Percentiles rank a stretch among this genome's conserved stretches.
phyloP scores from a whole-genome alignment of 2,113 vertebrate species.

The human region DNA sequence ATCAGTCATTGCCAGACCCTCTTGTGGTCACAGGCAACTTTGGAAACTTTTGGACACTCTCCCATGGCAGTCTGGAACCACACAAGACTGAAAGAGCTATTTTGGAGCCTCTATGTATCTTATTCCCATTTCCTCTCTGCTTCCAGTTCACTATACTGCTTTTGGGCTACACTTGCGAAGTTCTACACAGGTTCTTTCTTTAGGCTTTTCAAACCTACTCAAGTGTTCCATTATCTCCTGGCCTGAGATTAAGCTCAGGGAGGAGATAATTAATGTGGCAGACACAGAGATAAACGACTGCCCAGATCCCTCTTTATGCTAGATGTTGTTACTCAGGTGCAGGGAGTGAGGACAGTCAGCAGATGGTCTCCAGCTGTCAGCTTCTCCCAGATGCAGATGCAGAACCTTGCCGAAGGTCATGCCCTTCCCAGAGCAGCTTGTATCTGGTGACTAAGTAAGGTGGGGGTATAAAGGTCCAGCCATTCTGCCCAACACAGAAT shows the following conservation, averaged over 20 bases:
- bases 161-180: background rate
- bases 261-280: background rate
- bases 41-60: background rate
- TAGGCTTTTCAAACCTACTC: background rate
- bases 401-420: background rate
- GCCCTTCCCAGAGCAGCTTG: background rate
- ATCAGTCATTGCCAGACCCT: background rate
- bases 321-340: background rate
- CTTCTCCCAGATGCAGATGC: background rate
- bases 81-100: background rate
- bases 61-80: background rate
- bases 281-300: background rate
- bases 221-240: background rate
- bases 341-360: background rate
- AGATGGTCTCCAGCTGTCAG: slow-evolving; percentile 7
- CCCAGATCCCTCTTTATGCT: background rate
- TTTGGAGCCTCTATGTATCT: background rate
- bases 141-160: background rate
- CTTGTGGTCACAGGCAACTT: background rate
- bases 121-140: background rate
- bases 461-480: background rate
- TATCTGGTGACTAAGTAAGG: background rate
- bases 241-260: background rate
- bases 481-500: background rate
- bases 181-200: background rate